Evolutionary conservation across 2,888 invertebrate species (phyloP).

Genomic region (Disparrhopalites patrizii): DNA sequence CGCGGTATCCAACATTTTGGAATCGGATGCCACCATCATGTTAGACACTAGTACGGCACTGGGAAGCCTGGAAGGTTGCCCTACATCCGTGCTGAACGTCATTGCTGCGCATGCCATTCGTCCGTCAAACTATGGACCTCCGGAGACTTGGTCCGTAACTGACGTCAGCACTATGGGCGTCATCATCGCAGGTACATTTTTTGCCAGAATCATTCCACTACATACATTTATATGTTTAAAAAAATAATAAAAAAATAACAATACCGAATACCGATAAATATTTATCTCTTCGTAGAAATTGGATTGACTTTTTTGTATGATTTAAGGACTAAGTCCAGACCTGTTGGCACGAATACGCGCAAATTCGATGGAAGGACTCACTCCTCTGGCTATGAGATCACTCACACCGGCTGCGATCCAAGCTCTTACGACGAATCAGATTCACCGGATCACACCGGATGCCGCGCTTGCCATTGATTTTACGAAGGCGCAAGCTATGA

Average conservation of each 20-base stretch:
- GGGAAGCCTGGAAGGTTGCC: constrained; percentile 43
- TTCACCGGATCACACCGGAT: constrained; percentile 35
- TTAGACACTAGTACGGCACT: constrained; percentile 41
- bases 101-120: constrained; percentile 41
- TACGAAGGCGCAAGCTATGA: constrained; percentile 26
- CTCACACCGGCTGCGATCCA: constrained; percentile 30
- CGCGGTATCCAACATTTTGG: constrained; percentile 43
- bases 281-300: too few species aligned
- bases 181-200: constrained; percentile 42
- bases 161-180: constrained; percentile 46
- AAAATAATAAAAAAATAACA: too few species aligned
- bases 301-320: neutral
- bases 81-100: constrained; percentile 34
- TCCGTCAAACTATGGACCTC: constrained; percentile 43
- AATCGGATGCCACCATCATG: constrained; percentile 39
- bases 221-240: neutral
- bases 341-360: constrained; percentile 36
- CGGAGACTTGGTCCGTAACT: constrained; percentile 42
- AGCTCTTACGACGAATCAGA: constrained; percentile 33
- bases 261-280: too few species aligned
- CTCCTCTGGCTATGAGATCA: constrained; percentile 35
- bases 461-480: constrained; percentile 35
- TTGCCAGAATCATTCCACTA: too few species aligned
- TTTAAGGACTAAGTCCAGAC: constrained; percentile 42
- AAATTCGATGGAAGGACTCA: constrained; percentile 42